Evolutionary conservation across 2,797 vertebrate species (phyloP).

Genomic region (Platyrinchus mystaceus): DNA sequence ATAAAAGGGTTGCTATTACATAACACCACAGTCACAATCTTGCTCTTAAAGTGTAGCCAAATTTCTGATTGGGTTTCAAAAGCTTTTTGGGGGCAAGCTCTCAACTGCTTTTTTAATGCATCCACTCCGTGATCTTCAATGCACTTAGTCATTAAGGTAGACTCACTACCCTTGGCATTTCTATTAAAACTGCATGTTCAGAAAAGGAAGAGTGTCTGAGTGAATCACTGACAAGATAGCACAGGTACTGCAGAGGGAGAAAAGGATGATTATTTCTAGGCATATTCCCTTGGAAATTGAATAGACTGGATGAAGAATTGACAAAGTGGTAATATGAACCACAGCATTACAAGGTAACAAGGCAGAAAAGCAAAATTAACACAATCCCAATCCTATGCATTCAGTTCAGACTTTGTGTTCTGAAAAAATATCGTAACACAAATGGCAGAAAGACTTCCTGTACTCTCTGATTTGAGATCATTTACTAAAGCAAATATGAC

Average conservation of each 20-base stretch:
- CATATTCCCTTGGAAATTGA: background rate
- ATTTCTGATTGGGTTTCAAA: background rate
- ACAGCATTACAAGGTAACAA: background rate
- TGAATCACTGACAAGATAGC: slow-evolving; percentile 25
- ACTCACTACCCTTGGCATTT: slow-evolving; percentile 7
- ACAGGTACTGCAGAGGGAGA: background rate
- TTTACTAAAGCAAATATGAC: background rate
- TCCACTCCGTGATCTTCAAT: background rate
- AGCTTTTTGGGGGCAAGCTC: background rate
- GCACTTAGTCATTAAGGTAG: background rate
- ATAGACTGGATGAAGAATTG: background rate
- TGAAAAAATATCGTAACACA: background rate
- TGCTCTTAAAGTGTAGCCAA: background rate
- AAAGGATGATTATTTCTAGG: slow-evolving; percentile 21
- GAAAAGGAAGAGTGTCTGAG: background rate
- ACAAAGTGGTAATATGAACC: background rate
- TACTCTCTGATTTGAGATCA: background rate
- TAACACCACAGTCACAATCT: background rate
- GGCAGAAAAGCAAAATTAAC: slow-evolving; percentile 1
- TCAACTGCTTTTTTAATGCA: background rate
- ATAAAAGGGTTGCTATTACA: background rate
- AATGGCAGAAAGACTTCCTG: background rate
- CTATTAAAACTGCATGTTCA: slow-evolving; percentile 32
- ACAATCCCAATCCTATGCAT: background rate
- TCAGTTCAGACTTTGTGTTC: background rate